phyloP scores from a whole-genome alignment of 2,113 vertebrate genomes.

The Indicator maculatus region DNA sequence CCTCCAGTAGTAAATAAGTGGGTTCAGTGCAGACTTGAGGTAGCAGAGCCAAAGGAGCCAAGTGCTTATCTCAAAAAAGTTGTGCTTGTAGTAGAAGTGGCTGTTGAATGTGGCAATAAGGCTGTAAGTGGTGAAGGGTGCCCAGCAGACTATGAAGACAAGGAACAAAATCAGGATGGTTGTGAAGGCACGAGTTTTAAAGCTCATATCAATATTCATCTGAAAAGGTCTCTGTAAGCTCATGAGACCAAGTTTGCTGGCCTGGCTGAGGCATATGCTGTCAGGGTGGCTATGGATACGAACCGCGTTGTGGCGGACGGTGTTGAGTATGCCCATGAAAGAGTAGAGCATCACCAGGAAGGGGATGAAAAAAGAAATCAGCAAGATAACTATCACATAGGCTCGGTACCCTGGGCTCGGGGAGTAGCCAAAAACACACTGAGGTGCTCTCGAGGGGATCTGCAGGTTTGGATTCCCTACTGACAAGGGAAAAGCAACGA shows the following conservation, averaged over 20 bases:
- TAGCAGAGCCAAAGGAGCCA: conserved; percentile 98
- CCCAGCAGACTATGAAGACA: conserved; percentile 94
- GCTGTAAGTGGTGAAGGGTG: conserved; percentile 93
- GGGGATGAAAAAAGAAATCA: conserved; percentile 93
- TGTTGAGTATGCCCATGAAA: conserved; percentile 95
- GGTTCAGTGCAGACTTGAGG: conserved; percentile 99
- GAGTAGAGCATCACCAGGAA: conserved; percentile 94
- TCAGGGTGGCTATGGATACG: conserved; percentile 95
- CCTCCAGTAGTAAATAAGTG: conserved; percentile 98
- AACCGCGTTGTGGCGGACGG: conserved; percentile 93
- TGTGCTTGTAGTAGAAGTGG: conserved; percentile 90
- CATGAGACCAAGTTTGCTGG: conserved; percentile 94
- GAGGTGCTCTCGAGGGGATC: conserved; percentile 89
- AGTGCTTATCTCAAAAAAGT: conserved; percentile 96
- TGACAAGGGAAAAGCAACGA: conserved; percentile 89
- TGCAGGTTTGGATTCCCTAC: conserved; percentile 88
- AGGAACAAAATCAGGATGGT: conserved; percentile 98
- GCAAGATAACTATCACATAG: conserved; percentile 88
- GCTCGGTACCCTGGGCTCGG: conserved; percentile 84
- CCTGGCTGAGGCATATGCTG: conserved; percentile 94
- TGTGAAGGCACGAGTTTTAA: conserved; percentile 99
- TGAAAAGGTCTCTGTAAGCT: conserved; percentile 95
- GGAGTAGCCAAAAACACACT: conserved; percentile 95
- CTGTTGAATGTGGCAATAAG: conserved; percentile 90
- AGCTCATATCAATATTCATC: conserved; percentile 97